Evolutionary conservation across 2,113 vertebrate species (phyloP).

Genomic region (Callopanchax toddi): DNA sequence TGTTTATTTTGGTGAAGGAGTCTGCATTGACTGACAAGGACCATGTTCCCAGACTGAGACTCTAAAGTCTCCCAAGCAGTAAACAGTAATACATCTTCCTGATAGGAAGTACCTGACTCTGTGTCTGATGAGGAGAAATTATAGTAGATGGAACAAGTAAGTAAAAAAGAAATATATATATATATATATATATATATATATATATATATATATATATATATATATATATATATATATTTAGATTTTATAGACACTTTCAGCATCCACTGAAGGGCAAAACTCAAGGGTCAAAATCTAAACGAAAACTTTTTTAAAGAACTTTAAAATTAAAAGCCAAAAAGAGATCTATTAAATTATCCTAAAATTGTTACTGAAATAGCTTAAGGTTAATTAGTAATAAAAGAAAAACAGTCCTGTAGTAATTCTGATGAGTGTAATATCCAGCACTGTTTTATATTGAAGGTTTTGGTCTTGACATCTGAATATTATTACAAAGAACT

Average conservation of each 20-base stretch:
- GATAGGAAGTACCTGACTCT: constrained; percentile 12
- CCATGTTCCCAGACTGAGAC: constrained; percentile 43
- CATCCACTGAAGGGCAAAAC: neutral
- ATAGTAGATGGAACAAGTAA: constrained; percentile 4
- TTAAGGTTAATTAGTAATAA: no score
- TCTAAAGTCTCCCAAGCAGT: constrained; percentile 36
- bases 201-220: no score
- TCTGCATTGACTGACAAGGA: constrained; percentile 61
- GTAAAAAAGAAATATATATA: neutral
- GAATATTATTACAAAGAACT: no score
- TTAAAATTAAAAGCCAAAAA: neutral
- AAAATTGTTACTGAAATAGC: neutral
- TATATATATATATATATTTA: no score
- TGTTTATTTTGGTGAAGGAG: constrained; percentile 76
- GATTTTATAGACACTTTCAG: no score
- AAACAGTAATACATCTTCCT: constrained; percentile 45
- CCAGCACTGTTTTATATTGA: no score
- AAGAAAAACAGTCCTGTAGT: no score
- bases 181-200: no score
- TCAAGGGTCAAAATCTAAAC: constrained; percentile 1
- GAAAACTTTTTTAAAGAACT: constrained; percentile 8
- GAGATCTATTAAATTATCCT: no score
- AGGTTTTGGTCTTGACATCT: no score
- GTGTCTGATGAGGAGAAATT: constrained; percentile 21
- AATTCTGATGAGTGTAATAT: no score